Evolutionary conservation across 2,797 vertebrate species (phyloP).

Genomic region (Sus cebifrons): DNA sequence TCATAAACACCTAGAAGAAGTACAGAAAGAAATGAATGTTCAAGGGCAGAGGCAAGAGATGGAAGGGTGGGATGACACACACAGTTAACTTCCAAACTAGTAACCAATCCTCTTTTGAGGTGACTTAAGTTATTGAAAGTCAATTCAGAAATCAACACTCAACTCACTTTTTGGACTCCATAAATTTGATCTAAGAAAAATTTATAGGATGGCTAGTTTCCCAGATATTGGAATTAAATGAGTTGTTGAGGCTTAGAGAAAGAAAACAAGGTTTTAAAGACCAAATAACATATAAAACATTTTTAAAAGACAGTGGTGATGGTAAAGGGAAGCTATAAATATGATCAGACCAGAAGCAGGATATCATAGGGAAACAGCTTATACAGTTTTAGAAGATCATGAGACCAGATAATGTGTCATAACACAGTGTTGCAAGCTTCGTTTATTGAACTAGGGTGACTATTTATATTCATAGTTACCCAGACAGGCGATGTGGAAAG

Average conservation of each 20-base stretch:
- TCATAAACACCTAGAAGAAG: background rate
- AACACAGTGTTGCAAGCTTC: background rate
- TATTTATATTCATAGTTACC: background rate
- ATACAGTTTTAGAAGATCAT: slow-evolving; percentile 23
- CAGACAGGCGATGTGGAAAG: background rate
- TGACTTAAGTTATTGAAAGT: slow-evolving; percentile 15
- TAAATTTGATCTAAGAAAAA: slow-evolving; percentile 55
- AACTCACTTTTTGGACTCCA: slow-evolving; percentile 14
- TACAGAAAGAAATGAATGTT: background rate
- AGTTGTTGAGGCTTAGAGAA: background rate
- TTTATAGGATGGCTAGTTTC: background rate
- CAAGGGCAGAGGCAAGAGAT: background rate
- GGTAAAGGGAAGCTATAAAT: slow-evolving; percentile 33
- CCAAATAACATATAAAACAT: slow-evolving; percentile 33
- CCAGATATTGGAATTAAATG: slow-evolving; percentile 61
- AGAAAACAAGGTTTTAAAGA: slow-evolving; percentile 56
- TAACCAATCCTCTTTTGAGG: background rate
- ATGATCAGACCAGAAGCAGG: background rate
- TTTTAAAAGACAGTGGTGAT: background rate
- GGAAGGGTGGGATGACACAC: background rate
- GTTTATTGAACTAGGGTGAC: background rate
- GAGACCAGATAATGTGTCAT: slow-evolving; percentile 19
- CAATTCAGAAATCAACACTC: slow-evolving; percentile 11
- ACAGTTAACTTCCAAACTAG: background rate
- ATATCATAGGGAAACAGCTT: background rate